Evolutionary conservation across 2,888 invertebrate species (phyloP).

Genomic region (Calameuta pallipes): DNA sequence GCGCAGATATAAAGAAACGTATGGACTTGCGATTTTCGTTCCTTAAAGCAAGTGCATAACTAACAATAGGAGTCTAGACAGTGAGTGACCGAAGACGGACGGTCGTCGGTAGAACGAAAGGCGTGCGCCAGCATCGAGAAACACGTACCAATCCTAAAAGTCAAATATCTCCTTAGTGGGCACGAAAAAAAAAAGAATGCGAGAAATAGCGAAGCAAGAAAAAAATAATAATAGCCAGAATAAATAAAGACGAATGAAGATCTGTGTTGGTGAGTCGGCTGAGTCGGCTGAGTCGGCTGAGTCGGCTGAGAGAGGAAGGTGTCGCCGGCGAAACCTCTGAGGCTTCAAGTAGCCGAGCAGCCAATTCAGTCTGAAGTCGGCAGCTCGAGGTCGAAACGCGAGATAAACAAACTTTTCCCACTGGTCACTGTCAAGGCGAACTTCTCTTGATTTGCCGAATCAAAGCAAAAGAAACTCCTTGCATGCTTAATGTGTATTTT

Average conservation of each 20-base stretch:
- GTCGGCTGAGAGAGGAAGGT: no score
- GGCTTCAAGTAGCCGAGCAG: background rate
- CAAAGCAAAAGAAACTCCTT: background rate
- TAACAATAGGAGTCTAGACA: background rate
- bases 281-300: no score
- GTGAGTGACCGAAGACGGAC: background rate
- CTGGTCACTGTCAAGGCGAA: constrained; percentile 23
- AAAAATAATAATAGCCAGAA: background rate
- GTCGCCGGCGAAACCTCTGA: background rate
- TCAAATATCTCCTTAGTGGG: background rate
- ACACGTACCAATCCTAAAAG: background rate
- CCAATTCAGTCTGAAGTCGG: background rate
- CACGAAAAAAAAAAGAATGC: background rate
- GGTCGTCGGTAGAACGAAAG: background rate
- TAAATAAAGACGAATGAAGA: background rate
- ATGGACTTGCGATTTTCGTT: background rate
- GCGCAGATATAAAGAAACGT: background rate
- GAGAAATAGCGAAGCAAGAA: background rate
- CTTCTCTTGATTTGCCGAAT: background rate
- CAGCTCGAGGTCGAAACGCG: constrained; percentile 16
- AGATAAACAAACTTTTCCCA: constrained; percentile 9
- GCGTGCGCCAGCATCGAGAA: background rate
- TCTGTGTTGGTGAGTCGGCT: no score
- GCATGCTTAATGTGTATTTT: background rate
- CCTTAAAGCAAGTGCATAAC: background rate